Conservation (phyloP, 35 echinoderm and acorn worm species). For the Strongylocentrotus purpuratus region DNA sequence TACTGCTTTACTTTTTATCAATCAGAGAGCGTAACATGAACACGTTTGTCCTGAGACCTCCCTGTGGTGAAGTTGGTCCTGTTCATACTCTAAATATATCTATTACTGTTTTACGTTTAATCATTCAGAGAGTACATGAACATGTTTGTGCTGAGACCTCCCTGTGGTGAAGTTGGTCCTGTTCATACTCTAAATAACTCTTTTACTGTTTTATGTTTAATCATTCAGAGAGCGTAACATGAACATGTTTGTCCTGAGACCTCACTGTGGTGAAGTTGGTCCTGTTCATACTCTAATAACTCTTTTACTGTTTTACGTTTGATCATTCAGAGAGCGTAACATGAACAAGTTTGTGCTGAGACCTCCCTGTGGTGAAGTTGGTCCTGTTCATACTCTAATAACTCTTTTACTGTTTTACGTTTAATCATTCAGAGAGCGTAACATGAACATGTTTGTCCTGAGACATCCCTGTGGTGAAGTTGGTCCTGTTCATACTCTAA, state of each 20-base stretch:
- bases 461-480: no score
- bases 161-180: no score
- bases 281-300: no score
- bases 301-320: not conserved
- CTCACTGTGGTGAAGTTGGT: slow-evolving; percentile 97
- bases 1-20: not conserved
- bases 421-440: not conserved
- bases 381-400: not conserved
- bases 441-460: no score
- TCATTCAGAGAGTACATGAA: no score
- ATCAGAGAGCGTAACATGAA: not conserved
- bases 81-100: no score
- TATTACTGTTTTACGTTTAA: no score
- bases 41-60: no score
- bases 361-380: not conserved
- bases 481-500: no score
- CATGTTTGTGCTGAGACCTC: no score
- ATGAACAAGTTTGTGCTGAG: slow-evolving; percentile 71
- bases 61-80: no score
- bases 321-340: slow-evolving; percentile 80
- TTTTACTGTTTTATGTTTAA: not conserved
- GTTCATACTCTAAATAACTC: not conserved
- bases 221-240: slow-evolving; percentile 85
- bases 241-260: slow-evolving; percentile 86
- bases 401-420: not conserved